Evolutionary conservation across 2,888 invertebrate genomes (phyloP), one percentile per base, ranked within the genome.

Genomic region (Chrysolina haemoptera): DNA sequence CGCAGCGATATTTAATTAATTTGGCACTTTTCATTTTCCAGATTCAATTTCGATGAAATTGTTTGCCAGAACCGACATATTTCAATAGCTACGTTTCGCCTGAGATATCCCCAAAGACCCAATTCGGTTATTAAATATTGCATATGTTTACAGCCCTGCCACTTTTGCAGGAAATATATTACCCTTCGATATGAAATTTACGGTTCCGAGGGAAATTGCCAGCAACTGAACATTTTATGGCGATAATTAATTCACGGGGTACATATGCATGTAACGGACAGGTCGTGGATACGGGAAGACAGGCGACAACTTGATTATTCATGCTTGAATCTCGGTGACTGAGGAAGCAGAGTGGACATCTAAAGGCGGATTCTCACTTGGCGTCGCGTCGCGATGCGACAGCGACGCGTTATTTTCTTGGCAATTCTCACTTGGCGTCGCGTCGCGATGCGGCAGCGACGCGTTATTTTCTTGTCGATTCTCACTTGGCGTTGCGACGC

Each of bases 61-160:
- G 18, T 53, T 53, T 20, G 20, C 11, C 53, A 20, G 53, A 22
- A 12, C 53, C 53, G 12, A 20, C 14, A 53, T 20, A 14, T 53
- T 53, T 53, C 4, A 53, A 20, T 53, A 53, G 53, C 18, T 11
- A 20, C 53, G 53, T 20, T 53, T 10, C 53, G 20, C 53, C 12
- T 20, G 53, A 53, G 53, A 53, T 53, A 53, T 53, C 53, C 20
- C 53, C 53, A 20, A 53, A 53, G 53, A 53, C 20, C 53, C 53
- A 20, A 53, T 53, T 53, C 53, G 53, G 53, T 53, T 53, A 53
- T 53, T 53, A 20, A 53, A 53, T 53, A 53, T 53, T 18, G 53
- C 53, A 10, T n/a, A 53, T 53, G 53, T 53, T 53, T 53, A 53
- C 53, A 53, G 53, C 53, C 53, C 53, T 20, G 18, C 18, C 53